These are phyloP conservation scores for Neoarius graeffei DNA, from an alignment of 2,113 vertebrate species.

Conservation along the genomic window DNA sequence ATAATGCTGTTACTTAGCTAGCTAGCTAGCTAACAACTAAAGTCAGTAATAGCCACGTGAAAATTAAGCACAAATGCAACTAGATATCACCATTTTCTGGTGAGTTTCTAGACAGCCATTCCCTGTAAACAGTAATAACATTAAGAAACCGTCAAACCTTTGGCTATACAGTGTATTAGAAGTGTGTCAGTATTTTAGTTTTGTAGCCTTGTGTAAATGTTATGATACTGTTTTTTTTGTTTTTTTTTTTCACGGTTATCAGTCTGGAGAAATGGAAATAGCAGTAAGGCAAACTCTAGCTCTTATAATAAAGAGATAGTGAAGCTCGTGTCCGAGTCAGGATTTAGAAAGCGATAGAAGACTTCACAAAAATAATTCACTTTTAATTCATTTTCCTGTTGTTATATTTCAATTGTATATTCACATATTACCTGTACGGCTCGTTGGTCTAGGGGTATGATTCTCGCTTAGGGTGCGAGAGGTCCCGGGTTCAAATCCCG, in stretches of 20 bases:
- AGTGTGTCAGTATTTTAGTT: not conserved
- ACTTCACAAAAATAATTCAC: not conserved
- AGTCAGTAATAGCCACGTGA: too few species aligned
- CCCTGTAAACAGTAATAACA: too few species aligned
- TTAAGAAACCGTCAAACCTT: too few species aligned
- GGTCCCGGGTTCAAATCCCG: constrained; percentile 85
- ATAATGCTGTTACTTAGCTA: too few species aligned
- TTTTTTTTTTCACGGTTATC: not conserved
- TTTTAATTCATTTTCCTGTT: too few species aligned
- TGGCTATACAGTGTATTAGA: too few species aligned
- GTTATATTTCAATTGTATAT: too few species aligned
- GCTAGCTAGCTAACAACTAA: too few species aligned
- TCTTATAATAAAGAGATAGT: not conserved
- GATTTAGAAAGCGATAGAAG: not conserved
- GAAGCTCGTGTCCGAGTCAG: not conserved
- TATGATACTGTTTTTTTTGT: not conserved
- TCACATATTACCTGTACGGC: constrained; percentile 58
- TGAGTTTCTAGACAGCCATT: too few species aligned
- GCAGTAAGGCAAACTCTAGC: not conserved
- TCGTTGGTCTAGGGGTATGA: constrained; percentile 88
- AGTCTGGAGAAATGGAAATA: not conserved
- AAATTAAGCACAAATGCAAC: too few species aligned
- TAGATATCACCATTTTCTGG: too few species aligned
- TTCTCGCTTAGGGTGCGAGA: constrained; percentile 86
- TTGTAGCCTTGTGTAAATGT: not conserved